Conservation (phyloP, 2,888 invertebrate species). For the Drosophila glabriapex region DNA sequence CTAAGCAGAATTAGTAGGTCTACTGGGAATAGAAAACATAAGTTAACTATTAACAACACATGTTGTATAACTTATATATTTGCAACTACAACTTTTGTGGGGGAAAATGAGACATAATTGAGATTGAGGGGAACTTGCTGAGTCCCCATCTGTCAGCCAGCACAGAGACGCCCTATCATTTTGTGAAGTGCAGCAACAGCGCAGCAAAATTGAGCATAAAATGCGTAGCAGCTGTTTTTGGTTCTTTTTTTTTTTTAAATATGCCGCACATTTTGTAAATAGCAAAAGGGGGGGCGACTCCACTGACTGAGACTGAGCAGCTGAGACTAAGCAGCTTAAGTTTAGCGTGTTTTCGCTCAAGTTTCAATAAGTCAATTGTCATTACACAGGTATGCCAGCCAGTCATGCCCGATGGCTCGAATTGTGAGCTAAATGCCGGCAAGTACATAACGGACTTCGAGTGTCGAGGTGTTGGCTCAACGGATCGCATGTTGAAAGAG, state of each 20-base stretch:
- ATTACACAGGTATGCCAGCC: slow-evolving; percentile 68
- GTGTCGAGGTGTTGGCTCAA: slow-evolving; percentile 87
- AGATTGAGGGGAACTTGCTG: slow-evolving; percentile 20
- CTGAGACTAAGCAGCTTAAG: slow-evolving; percentile 34
- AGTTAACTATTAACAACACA: not conserved
- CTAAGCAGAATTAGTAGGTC: not conserved
- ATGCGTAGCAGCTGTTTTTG: slow-evolving; percentile 33
- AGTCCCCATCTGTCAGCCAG: slow-evolving; percentile 18
- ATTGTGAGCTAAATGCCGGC: slow-evolving; percentile 87
- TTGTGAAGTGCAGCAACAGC: slow-evolving; percentile 67
- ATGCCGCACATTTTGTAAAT: slow-evolving; percentile 60
- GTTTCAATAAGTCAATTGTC: slow-evolving; percentile 1
- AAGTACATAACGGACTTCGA: slow-evolving; percentile 90
- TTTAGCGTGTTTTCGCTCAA: not conserved
- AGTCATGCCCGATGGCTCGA: slow-evolving; percentile 52
- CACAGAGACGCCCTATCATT: slow-evolving; percentile 73
- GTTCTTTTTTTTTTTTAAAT: slow-evolving; percentile 38
- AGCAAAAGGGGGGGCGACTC: not conserved
- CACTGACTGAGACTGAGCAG: not conserved
- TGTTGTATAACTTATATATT: not conserved
- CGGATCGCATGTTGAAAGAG: slow-evolving; percentile 89
- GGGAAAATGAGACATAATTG: not conserved
- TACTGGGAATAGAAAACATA: not conserved
- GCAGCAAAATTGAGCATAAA: slow-evolving; percentile 50
- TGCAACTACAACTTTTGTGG: not conserved